Evolutionary conservation across 2,113 vertebrate genomes (phyloP).

Genomic region (Brachirus orientalis): DNA sequence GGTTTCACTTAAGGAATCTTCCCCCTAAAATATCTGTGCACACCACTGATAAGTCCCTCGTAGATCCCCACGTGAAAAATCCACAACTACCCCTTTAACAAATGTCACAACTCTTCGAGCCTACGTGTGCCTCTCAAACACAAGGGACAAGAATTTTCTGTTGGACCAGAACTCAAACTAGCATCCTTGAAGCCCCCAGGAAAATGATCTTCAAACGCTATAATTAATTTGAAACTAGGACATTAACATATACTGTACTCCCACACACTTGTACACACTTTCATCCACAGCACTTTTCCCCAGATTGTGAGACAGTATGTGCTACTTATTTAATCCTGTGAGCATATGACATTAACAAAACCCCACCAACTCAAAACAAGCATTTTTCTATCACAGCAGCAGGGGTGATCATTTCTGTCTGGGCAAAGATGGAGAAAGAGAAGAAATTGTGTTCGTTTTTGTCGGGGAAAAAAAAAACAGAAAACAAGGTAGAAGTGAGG

Average conservation of each 20-base stretch:
- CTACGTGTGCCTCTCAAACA: not conserved
- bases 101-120: no score
- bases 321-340: constrained; percentile 16
- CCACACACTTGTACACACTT: not conserved
- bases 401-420: no score
- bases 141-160: not conserved
- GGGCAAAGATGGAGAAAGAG: no score
- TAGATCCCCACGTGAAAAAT: no score
- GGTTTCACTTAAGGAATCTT: no score
- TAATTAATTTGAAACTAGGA: not conserved
- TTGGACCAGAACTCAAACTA: constrained; percentile 4
- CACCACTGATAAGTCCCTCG: no score
- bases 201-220: constrained; percentile 5
- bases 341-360: constrained; percentile 24
- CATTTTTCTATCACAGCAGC: not conserved
- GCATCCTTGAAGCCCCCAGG: not conserved
- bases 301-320: constrained; percentile 43
- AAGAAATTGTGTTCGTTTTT: no score
- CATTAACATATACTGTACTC: not conserved
- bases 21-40: no score
- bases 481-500: no score
- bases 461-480: no score
- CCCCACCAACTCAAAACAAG: constrained; percentile 27
- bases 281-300: not conserved
- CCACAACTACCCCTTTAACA: no score